A percentile compares a stretch with the other conserved stretches of the same genome.
Conservation (phyloP, 2,888 invertebrate genomes). For the Colletes collaris region DNA sequence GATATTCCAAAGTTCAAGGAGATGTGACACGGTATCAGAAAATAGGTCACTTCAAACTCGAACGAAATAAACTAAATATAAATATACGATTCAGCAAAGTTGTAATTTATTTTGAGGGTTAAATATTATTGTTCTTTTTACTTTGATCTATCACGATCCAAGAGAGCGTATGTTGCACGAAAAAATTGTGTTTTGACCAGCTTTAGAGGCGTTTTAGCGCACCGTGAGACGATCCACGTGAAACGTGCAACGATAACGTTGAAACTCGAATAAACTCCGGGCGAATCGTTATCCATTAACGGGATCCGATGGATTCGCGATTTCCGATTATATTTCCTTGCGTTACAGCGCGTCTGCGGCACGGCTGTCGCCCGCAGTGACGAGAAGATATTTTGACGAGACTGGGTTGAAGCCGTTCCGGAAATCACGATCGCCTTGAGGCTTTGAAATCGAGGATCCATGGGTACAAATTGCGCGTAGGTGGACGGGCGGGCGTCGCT, state of each 20-base stretch:
- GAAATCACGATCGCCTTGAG: slow-evolving; percentile 65
- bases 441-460: slow-evolving; percentile 57
- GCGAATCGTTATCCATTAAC: neutral
- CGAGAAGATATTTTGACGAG: slow-evolving; percentile 36
- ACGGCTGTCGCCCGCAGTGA: neutral
- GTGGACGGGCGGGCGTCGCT: slow-evolving; percentile 2
- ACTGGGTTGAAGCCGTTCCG: slow-evolving; percentile 26
- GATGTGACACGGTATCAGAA: no score
- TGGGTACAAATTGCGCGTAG: slow-evolving; percentile 51
- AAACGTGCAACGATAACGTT: slow-evolving; percentile 1
- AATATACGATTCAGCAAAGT: no score
- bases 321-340: slow-evolving; percentile 22
- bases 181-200: no score
- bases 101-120: no score
- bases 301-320: slow-evolving; percentile 7
- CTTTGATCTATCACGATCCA: no score
- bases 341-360: neutral
- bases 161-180: no score
- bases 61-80: no score
- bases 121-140: no score
- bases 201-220: no score
- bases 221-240: neutral
- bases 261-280: slow-evolving; percentile 1
- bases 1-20: no score
- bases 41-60: no score